A percentile compares a stretch with the other conserved stretches of the same genome.
Evolutionary conservation across 2,888 invertebrate species (phyloP).

Genomic region (Nemapogon koenigi): DNA sequence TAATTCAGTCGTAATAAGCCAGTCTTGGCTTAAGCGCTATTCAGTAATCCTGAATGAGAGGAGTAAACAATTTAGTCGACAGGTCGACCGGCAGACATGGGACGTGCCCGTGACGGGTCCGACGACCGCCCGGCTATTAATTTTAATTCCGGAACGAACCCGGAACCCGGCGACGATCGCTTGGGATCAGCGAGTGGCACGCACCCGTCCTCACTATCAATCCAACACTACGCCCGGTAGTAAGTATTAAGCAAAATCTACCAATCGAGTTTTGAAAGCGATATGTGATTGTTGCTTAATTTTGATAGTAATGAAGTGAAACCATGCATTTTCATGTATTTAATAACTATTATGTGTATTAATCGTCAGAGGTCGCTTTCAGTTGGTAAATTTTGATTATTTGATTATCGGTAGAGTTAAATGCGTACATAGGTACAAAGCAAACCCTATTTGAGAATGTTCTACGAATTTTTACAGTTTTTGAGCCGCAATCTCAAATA

Average conservation of each 20-base stretch:
- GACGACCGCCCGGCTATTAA: constrained; percentile 49
- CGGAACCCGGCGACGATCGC: constrained; percentile 50
- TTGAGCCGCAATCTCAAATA: not conserved
- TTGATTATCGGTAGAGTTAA: no score
- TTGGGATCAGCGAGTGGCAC: constrained; percentile 5
- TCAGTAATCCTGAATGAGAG: constrained; percentile 55
- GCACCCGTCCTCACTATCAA: constrained; percentile 5
- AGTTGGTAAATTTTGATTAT: no score
- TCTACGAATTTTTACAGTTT: not conserved
- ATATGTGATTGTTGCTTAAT: no score
- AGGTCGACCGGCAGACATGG: not conserved
- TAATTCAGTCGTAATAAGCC: no score
- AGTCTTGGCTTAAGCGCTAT: no score
- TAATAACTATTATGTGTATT: no score
- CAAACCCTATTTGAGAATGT: not conserved
- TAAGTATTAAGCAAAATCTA: no score
- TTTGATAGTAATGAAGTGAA: no score
- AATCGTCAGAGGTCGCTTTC: no score
- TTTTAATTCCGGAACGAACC: constrained; percentile 57
- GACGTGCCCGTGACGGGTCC: constrained; percentile 34
- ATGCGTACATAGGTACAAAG: not conserved
- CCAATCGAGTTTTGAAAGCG: no score
- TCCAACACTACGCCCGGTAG: no score
- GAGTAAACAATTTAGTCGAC: constrained; percentile 57
- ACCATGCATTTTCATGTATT: no score